Evolutionary conservation across 2,888 invertebrate species (phyloP).

Genomic region (Itoplectis maculator): DNA sequence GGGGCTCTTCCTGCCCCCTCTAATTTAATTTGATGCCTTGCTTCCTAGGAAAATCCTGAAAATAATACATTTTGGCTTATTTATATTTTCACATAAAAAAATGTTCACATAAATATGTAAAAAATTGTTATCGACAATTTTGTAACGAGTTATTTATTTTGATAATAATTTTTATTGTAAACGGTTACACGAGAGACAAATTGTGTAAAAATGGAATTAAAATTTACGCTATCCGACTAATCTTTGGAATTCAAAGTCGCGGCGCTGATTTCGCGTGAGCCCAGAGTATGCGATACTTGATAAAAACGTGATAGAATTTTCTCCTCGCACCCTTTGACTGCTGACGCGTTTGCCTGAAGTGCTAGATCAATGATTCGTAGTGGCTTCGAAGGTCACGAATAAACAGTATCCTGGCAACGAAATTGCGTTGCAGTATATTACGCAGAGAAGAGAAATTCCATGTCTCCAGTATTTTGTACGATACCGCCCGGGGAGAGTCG

Average conservation of each 20-base stretch:
- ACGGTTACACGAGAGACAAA: not conserved
- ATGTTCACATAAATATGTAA: not conserved
- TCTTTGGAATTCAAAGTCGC: not conserved
- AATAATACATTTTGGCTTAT: conserved; percentile 2
- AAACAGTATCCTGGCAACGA: conserved; percentile 69
- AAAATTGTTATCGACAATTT: not conserved
- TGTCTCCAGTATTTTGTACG: not conserved
- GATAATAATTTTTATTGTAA: not conserved
- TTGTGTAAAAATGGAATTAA: not conserved
- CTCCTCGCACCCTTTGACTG: conserved; percentile 33
- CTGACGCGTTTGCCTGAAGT: conserved; percentile 32
- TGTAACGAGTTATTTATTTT: not conserved
- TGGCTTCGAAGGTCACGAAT: conserved; percentile 67
- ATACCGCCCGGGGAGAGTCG: conserved; percentile 3
- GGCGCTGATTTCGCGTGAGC: conserved; percentile 18
- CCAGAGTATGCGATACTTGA: conserved; percentile 6
- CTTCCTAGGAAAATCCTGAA: conserved; percentile 44
- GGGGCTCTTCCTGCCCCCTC: conserved; percentile 33
- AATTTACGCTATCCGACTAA: not conserved
- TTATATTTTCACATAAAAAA: too few species aligned
- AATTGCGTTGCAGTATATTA: conserved; percentile 60
- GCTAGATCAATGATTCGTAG: conserved; percentile 67
- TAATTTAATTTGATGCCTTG: conserved; percentile 40
- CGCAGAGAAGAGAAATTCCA: conserved; percentile 46
- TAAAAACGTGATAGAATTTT: conserved; percentile 26